phyloP scores from a whole-genome alignment of 2,888 invertebrate species.

The Drosophila paranaensis region DNA sequence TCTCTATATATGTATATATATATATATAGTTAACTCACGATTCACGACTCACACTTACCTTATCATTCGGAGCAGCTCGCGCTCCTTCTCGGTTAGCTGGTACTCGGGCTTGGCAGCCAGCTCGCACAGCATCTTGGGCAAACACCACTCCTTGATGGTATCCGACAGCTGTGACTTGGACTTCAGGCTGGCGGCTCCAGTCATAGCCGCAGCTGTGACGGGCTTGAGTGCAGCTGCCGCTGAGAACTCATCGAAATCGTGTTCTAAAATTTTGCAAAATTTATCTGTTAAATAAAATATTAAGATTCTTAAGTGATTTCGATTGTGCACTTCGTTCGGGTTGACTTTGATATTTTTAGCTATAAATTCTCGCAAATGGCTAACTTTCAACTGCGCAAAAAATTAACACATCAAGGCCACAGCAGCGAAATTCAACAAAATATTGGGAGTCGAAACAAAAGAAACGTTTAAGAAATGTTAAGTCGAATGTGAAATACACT shows the following conservation, averaged over 20 bases:
- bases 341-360: background rate
- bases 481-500: background rate
- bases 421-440: background rate
- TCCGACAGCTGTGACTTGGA: constrained; percentile 81
- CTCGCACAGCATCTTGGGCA: constrained; percentile 85
- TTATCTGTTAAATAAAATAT: background rate
- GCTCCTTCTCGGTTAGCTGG: constrained; percentile 83
- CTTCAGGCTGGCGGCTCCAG: constrained; percentile 63
- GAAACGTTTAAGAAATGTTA: background rate
- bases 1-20: background rate
- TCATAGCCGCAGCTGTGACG: constrained; percentile 42
- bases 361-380: constrained; percentile 21
- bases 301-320: no score
- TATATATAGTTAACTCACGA: background rate
- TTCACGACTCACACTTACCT: constrained; percentile 70
- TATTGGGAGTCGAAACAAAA: background rate
- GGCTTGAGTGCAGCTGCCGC: constrained; percentile 70
- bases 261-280: constrained; percentile 45
- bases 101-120: constrained; percentile 84
- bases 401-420: constrained; percentile 14
- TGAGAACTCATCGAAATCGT: constrained; percentile 82
- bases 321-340: no score
- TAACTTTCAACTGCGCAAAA: constrained; percentile 46
- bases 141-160: constrained; percentile 84
- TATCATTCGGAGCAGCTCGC: constrained; percentile 83